Evolutionary conservation across 2,888 invertebrate species (phyloP).

Genomic region (Microctonus aethiopoides): DNA sequence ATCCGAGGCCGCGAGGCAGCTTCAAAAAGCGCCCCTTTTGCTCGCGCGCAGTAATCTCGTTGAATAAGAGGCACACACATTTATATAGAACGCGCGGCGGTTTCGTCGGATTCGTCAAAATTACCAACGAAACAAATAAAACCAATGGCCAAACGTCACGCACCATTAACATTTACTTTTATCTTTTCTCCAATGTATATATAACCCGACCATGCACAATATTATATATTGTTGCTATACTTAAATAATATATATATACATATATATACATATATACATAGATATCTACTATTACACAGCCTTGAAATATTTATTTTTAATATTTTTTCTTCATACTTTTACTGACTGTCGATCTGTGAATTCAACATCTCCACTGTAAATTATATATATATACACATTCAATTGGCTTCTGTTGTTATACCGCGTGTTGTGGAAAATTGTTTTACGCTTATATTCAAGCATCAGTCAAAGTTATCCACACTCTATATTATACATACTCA

Average conservation of each 20-base stretch:
- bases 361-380: constrained; percentile 4
- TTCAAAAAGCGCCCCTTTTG: constrained; percentile 44
- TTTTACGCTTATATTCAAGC: not conserved
- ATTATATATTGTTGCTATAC: too few relatives aligned
- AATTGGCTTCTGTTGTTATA: constrained; percentile 25
- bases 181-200: not conserved
- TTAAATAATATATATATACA: too few relatives aligned
- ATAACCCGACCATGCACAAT: not conserved
- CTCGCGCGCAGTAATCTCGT: constrained; percentile 37
- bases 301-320: not conserved
- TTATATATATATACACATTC: not conserved
- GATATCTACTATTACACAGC: not conserved
- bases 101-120: constrained; percentile 20
- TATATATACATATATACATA: too few relatives aligned
- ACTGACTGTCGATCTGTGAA: not conserved
- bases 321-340: not conserved
- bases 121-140: constrained; percentile 6
- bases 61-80: constrained; percentile 39
- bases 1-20: constrained; percentile 45
- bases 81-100: too few relatives aligned
- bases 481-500: not conserved
- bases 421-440: constrained; percentile 18
- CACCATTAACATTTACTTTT: not conserved
- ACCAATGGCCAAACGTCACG: not conserved
- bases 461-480: not conserved